A percentile compares a stretch with the other conserved stretches of the same genome.
Conservation (phyloP, 2,113 vertebrate species). For the Grallaria varia region DNA sequence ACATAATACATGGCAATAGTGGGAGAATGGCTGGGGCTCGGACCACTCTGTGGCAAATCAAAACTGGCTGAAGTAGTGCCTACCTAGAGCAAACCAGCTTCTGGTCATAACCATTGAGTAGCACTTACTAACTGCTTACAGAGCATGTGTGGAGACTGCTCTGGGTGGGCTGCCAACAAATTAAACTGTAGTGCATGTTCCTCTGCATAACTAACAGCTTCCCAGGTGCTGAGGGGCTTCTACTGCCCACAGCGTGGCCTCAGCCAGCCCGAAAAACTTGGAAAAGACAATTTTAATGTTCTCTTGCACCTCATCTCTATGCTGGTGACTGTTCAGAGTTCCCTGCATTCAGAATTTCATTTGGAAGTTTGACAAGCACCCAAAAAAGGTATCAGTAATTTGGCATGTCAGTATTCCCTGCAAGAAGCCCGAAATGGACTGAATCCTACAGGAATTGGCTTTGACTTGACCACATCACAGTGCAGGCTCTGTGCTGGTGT, state of each 20-base stretch:
- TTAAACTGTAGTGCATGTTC: not conserved
- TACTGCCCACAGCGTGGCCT: not conserved
- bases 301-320: not conserved
- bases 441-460: not conserved
- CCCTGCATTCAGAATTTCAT: rapidly evolving
- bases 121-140: constrained; percentile 24
- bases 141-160: constrained; percentile 13
- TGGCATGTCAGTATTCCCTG: not conserved
- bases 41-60: not conserved
- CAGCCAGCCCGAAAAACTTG: not conserved
- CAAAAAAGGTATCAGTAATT: not conserved
- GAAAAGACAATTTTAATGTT: not conserved
- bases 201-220: constrained; percentile 35
- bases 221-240: not conserved
- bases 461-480: rapidly evolving
- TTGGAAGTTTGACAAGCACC: not conserved
- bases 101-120: not conserved
- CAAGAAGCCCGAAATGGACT: not conserved
- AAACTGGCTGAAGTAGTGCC: not conserved
- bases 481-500: rapidly evolving
- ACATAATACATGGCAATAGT: not conserved
- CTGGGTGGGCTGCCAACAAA: not conserved
- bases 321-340: not conserved
- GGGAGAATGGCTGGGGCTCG: not conserved
- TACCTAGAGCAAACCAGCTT: constrained; percentile 13